Conservation (phyloP, 2,113 vertebrate genomes). For the Neolamprologus variostigma region DNA sequence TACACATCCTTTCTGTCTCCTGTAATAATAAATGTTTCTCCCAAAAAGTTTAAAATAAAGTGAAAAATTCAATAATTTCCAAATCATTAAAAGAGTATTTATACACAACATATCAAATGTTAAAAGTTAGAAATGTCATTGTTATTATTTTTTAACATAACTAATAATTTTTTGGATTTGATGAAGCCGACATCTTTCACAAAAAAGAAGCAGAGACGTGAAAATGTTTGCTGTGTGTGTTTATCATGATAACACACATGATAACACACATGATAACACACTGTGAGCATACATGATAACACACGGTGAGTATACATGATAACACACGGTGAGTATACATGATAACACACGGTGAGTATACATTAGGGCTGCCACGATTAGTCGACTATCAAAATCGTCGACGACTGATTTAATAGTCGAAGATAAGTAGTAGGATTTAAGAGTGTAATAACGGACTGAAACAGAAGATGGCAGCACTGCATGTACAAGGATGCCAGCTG, state of each 20-base stretch:
- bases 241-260: not conserved
- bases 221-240: not conserved
- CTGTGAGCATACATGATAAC: not conserved
- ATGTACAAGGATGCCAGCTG: too few relatives aligned
- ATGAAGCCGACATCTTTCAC: not conserved
- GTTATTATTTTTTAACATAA: not conserved
- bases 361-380: too few relatives aligned
- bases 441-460: too few relatives aligned
- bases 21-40: not conserved
- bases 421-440: too few relatives aligned
- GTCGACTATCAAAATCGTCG: too few relatives aligned
- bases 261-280: not conserved
- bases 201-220: not conserved
- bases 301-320: too few relatives aligned
- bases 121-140: not conserved
- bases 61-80: not conserved
- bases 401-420: accelerated
- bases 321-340: not conserved
- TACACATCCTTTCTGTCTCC: not conserved
- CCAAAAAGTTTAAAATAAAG: not conserved
- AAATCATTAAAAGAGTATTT: not conserved
- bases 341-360: too few relatives aligned
- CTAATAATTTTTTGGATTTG: not conserved
- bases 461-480: too few relatives aligned
- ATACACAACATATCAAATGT: not conserved